Base-by-base conservation (phyloP, 2,113 vertebrate species). In the Oenanthe melanoleuca region DNA sequence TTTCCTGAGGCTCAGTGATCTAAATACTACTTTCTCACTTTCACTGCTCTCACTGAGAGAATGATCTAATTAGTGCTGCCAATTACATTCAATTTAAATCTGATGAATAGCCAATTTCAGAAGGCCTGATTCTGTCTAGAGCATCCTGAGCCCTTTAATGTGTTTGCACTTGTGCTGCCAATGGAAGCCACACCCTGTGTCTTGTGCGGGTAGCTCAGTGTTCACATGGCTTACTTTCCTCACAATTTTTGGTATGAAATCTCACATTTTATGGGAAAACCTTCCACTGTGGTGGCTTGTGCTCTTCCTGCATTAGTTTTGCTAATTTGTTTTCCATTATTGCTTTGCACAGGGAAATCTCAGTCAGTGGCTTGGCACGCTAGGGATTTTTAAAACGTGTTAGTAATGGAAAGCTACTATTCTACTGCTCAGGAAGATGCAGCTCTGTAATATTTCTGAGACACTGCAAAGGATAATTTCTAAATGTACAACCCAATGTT, bases 1-100 rank as follows among this genome's bases (percentile, higher is more conserved):
- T 75, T 95, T 86, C 42, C 65, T 55, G 63, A 53, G 61, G 73
- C 59, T 72, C 21, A 9, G 23, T 49, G 71, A 40, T 85, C 38
- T 91, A 67, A 79, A 49, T 40, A 24, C 6, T 22, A 5, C 45
- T 89, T 71, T 82, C 89, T 92, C 84, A 37, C 63, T 93, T 90
- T 47, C 70, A 37, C 71, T 75, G 38, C 80, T 90, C 59, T 74
- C 38, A 25, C 37, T 72, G 53, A 75, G 74, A 67, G 72, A 94
- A 94, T 61, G 49, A 93, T 88, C 88, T 72, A 92, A 93, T 94
- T 92, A 90, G 55, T 60, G 56, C 42, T 72, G 74, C 72, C 82
- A 96, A 66, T 95, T 94, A 33, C 50, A 45, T 92, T 83, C 79
- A 65, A 19, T 92, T 93, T 89, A 47, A 75, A 69, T 57, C 45